A percentile compares a stretch with the other conserved stretches of the same genome.
These are phyloP conservation scores for Papilio polyxenes DNA, from an alignment of 1,140 invertebrate genomes.

Conservation along the genomic window DNA sequence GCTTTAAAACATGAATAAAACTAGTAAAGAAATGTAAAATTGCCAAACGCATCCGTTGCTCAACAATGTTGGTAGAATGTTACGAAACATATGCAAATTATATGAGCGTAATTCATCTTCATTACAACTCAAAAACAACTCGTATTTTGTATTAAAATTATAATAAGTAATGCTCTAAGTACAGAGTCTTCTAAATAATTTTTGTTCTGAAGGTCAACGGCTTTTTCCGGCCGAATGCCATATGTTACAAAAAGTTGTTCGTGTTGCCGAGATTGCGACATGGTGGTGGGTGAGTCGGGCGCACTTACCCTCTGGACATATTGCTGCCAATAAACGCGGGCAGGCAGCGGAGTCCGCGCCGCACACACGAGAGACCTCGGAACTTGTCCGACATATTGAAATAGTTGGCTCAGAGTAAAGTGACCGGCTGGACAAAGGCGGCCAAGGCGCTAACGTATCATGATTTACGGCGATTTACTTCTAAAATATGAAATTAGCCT, in stretches of 20 bases:
- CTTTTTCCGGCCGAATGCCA: neutral
- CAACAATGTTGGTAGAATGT: neutral
- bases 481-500: slow-evolving; percentile 15
- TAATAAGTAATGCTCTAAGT: neutral
- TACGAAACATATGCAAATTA: neutral
- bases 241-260: neutral
- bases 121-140: neutral
- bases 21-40: slow-evolving; percentile 28
- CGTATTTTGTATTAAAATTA: neutral
- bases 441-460: slow-evolving; percentile 7
- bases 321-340: neutral
- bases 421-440: neutral
- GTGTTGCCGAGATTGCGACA: neutral
- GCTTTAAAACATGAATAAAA: neutral
- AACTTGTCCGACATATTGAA: neutral
- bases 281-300: too few relatives aligned
- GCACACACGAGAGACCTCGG: neutral
- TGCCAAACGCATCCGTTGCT: neutral
- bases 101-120: slow-evolving; percentile 22
- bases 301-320: neutral
- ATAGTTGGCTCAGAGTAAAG: neutral
- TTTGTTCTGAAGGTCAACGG: neutral
- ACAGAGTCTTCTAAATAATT: neutral
- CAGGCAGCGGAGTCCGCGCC: neutral
- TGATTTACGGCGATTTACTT: slow-evolving; percentile 19